Evolutionary conservation across 2,113 vertebrate genomes (phyloP), one percentile per base, ranked within the genome.

Genomic region (Symphodus melops): DNA sequence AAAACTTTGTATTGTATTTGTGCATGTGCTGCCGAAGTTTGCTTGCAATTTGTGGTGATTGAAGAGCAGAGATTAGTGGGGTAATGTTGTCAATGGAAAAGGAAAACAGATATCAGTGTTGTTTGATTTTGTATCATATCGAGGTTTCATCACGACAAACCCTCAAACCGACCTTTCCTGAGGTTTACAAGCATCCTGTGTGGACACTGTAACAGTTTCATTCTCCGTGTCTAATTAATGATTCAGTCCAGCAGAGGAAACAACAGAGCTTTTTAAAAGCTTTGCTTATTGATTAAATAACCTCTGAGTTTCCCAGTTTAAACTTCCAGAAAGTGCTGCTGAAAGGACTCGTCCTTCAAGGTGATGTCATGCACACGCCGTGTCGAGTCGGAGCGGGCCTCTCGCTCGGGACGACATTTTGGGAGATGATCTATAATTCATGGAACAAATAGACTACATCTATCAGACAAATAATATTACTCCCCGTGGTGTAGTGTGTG

Each of bases 221-320:
- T 33, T 33, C 11, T 41, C 11, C 11, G 39, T 72, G 55, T 39
- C 81, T 67, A 75, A 90, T 87, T 78, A 88, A 84, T 53, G 51
- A 77, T 79, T 71, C 73, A 88, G 68, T 69, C 55, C 83, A 64
- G 73, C 80, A 91, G 93, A 94, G 91, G 93, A 95, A 92, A 92
- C 88, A 91, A 94, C 91, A 90, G 91, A 20, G 93, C 92, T 88
- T 94, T 55, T 95, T 94, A 95, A 92, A 93, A 86, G 91, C 90
- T 94, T 91, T 90, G 92, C 94, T 92, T 95, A 96, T 96, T 94
- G 96, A 96, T 95, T 92, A 86, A 87, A 66, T 92, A 89, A 95
- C 93, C 94, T 92, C 94, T 94, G 75, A 73, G 86, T 83, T 93
- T 94, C 72, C 71, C 78, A 49, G 54, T 88, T 79, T 75, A 76